Base-by-base conservation (phyloP, 1,140 invertebrate genomes). In the Heliothis virescens region DNA sequence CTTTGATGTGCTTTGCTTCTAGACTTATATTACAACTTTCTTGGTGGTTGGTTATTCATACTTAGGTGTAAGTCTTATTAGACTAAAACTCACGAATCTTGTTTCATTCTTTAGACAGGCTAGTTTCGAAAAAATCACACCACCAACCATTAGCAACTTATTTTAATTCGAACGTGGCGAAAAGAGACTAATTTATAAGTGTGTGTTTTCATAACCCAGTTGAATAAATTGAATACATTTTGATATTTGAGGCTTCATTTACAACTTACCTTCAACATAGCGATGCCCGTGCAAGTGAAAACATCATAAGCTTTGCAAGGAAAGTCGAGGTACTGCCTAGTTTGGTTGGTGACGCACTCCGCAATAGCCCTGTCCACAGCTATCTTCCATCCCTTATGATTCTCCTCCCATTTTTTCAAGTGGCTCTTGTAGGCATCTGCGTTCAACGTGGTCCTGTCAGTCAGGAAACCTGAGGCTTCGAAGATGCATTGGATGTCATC, bases 301-400 rank as follows among this genome's bases (percentile, higher is more conserved):
- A 94, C 93, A 47, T 94, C 93, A 55, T 94, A 94, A 0, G 93
- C 92, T 29, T 86, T 91, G 80, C 93, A 94, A 15, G 91, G 89
- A 18, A 86, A 85, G 50, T 90, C 88, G 9, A 94, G 80, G 34
- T 94, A 91, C 53, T 94, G 93, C n/a, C 92, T 83, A 0, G 93
- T 75, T 3, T 94, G 90, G 48, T 81, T 91, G 7, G 94, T 88
- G 0, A 94, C 87, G 50, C 93, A 94, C 60, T 94, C 93, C 0
- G 71, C 82, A 15, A 94, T 92, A 0, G 89, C 92, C 50, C 89
- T 92, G 10, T 94, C 86, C 1, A 92, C 82, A 3, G 92, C 90
- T 3, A 78, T 78, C 0, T 84, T 80, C 93, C 93, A 94, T 1
- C 84, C 91, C 13, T 89, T 83, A 69, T 93, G 85, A 0, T 81